These are phyloP conservation scores for Phrynocephalus forsythii DNA, from an alignment of 2,797 vertebrate species.

Conservation along the genomic window DNA sequence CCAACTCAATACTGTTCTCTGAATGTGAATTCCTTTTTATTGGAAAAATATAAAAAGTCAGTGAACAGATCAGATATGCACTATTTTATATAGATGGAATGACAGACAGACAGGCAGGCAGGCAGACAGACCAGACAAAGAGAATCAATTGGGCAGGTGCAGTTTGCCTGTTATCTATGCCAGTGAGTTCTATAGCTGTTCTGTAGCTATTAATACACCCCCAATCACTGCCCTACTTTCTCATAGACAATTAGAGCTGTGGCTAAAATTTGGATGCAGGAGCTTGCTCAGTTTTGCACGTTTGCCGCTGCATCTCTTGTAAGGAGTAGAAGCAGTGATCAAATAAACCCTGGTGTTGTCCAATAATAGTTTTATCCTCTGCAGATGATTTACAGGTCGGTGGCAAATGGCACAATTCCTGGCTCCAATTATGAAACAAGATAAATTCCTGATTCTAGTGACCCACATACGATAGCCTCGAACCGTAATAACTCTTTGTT, in stretches of 20 bases:
- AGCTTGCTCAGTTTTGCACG: not conserved
- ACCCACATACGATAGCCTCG: slow-evolving; percentile 25
- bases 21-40: not conserved
- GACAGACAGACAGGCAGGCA: not conserved
- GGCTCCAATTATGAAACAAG: slow-evolving; percentile 22
- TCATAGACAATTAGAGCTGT: not conserved
- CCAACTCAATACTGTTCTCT: not conserved
- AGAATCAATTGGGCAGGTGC: not conserved
- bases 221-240: not conserved
- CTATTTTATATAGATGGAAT: not conserved
- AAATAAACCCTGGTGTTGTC: not conserved
- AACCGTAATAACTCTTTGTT: slow-evolving; percentile 15
- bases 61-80: not conserved
- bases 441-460: slow-evolving; percentile 11
- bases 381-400: slow-evolving; percentile 30
- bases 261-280: not conserved
- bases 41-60: not conserved
- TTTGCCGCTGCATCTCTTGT: not conserved
- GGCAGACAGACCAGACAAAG: too few relatives aligned
- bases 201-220: not conserved
- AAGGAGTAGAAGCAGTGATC: not conserved
- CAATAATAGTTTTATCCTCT: slow-evolving; percentile 10
- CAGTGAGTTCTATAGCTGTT: not conserved
- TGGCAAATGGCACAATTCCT: slow-evolving; percentile 26
- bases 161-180: not conserved